Evolutionary conservation across 2,113 vertebrate genomes (phyloP), one percentile per base, ranked within the genome.

Genomic region (Corythoichthys intestinalis): DNA sequence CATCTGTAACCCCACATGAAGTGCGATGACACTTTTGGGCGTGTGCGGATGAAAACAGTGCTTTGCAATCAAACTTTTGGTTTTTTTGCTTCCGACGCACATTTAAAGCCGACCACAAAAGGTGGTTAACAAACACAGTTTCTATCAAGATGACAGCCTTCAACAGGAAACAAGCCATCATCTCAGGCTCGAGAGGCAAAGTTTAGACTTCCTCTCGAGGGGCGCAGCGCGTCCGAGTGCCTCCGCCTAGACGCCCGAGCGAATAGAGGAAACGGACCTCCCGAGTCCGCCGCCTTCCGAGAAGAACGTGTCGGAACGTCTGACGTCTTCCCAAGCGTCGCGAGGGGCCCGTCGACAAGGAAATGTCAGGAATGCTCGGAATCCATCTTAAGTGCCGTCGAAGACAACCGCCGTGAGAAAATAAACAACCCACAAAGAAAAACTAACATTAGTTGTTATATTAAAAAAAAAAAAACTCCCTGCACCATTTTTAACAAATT

Each of bases 311-410:
- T 71, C 48, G 14, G 69, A 83, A 71, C 70, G 71, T 58, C 34
- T 39, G 60, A 38, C 53, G 67, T 41, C 65, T 63, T 82, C 62
- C 62, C 62, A 66, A 72, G 72, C 68, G 67, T 80, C 66, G 28
- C 35, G 1, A 37, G 63, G 74, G 72, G 75, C 71, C 34, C 48
- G 37, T 11, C 28, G n/a, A 41, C 2, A 34, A 59, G 64, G 67
- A 39, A 56, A 38, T 14, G 12, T 60, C 38, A 77, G 83, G 86
- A 87, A 91, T 89, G 84, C 74, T n/a, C 78, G 85, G 89, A 89
- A 91, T 90, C 61, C 47, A 54, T 73, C 69, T 73, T 67, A 20
- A 68, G 76, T 41, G 48, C 46, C 9, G 28, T 69, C 64, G 48
- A 48, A 47, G 54, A 76, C 56, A 48, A 74, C 53, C n/a, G 10